Evolutionary conservation across 2,888 invertebrate species (phyloP), one percentile per base, ranked within the genome.

Genomic region (Rhyacophila evoluta): DNA sequence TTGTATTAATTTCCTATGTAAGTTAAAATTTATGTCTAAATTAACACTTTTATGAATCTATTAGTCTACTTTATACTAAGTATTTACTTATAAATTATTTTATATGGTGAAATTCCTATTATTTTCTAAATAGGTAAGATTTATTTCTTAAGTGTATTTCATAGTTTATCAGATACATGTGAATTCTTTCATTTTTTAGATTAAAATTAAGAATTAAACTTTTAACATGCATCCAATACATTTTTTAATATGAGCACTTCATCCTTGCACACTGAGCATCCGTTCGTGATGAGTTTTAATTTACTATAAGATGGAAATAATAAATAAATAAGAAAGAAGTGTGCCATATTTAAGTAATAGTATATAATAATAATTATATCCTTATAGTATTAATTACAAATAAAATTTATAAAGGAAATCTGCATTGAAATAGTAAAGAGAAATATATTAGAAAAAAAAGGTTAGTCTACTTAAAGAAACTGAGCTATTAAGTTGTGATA

Each of bases 51-150:
- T 77, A 77, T 77, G 77, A 79, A 41, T 27, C 79, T 79, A 81
- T 77, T 81, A 81, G 33, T 74, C 79, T 81, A 81, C 77, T 41
- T 79, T 79, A 79, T 28, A 28, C 79, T 81, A 78, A 37, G 12
- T 73, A 73, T 73, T 39, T 74, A 55, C 55, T 55, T 55, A 55
- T 74, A 39, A 39, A 25, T 69, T 69, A 74, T 67, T 77, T 67
- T 77, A 72, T 73, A 28, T 77, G 67, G 77, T 77, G 73, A 77
- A 73, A 72, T 69, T 69, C 67, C 77, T 37, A 73, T 68, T 28
- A 72, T 77, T 39, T 68, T 69, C 74, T 77, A 73, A 73, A 72
- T 77, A 77, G 29, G 73, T 77, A 73, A 39, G 69, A 77, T 77
- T 36, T 29, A 67, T 8, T 69, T 69, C 39, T 77, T 72, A 72